phyloP scores from a whole-genome alignment of 1,140 invertebrate genomes.

The Chelonus insularis region DNA sequence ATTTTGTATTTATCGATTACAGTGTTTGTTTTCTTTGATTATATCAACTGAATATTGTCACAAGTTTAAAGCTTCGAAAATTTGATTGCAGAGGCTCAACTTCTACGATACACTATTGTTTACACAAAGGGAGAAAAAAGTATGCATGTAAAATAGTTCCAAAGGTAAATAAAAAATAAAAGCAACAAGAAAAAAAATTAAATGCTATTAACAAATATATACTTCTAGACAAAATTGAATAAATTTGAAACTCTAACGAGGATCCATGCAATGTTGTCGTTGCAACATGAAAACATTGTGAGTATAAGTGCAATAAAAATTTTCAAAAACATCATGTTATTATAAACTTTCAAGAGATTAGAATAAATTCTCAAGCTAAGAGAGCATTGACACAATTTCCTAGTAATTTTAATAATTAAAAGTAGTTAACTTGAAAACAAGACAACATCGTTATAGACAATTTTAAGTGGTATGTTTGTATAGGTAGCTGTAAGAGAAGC shows the following conservation, averaged over 20 bases:
- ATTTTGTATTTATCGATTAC: too few species aligned
- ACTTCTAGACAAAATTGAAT: slow-evolving; percentile 40
- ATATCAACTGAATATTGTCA: too few species aligned
- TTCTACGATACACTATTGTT: slow-evolving; percentile 43
- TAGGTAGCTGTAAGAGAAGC: slow-evolving; percentile 41
- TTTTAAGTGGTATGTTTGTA: not conserved
- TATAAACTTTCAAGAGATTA: too few species aligned
- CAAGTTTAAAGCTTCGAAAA: not conserved
- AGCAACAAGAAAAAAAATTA: not conserved
- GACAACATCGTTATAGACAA: not conserved
- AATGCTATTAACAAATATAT: slow-evolving; percentile 17
- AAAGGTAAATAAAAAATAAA: slow-evolving; percentile 34
- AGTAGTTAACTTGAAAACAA: not conserved
- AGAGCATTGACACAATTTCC: not conserved
- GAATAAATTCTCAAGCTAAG: not conserved
- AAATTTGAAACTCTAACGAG: slow-evolving; percentile 38
- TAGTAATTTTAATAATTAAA: not conserved
- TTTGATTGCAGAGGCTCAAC: slow-evolving; percentile 41
- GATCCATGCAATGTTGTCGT: slow-evolving; percentile 39
- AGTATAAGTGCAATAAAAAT: slow-evolving; percentile 22
- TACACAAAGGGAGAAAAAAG: slow-evolving; percentile 40
- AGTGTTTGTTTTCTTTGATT: too few species aligned
- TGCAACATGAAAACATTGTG: slow-evolving; percentile 47
- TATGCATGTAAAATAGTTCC: slow-evolving; percentile 47
- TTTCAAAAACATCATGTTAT: not conserved